Evolutionary conservation across 2,113 vertebrate species (phyloP), one percentile per base, ranked within the genome.

Genomic region (Forbesichthys papilliferus): DNA sequence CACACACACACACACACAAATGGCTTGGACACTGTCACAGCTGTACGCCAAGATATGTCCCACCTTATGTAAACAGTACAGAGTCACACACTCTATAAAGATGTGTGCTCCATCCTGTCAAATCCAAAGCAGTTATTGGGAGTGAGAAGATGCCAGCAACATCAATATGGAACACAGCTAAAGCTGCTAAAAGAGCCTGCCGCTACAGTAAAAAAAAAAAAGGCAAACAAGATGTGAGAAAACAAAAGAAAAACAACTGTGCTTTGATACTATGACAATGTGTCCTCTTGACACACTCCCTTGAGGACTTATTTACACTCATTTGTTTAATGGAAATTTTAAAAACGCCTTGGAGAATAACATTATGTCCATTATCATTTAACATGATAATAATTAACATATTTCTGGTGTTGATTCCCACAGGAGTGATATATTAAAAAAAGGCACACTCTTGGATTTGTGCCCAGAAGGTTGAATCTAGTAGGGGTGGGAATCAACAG

Each of bases 41-140:
- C 48, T 14, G 80, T 72, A 68, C 73, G 52, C 55, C 66, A 11
- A 4, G 57, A 66, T 9, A 5, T 3, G 18, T 73, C 59, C 77
- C 88, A 68, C 88, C 86, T 79, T 89, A 48, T 69, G 82, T 69
- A 84, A 86, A 88, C 77, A 83, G 5, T 46, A 49, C 56, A 62
- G 47, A 71, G 55, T 71, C 46, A 49, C 56, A 67, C 27, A 3
- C 0, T 42, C 20, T 49, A 72, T 8, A 18, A 48, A 59, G 5
- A 65, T 74, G 51, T 66, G 74, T 62, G 47, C 5, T 4, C 67
- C 13, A 68, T 67, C 47, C 67, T 75, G 82, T 71, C 79, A 86
- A 84, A 82, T 64, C 74, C 70, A 60, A 55, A 47, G 61, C 69
- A 9, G 71, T 68, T 84, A 84, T 83, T 85, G 68, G 81, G 1